These are phyloP conservation scores for Ivindomyrus marchei DNA, from an alignment of 2,113 vertebrate genomes.

Conservation along the genomic window DNA sequence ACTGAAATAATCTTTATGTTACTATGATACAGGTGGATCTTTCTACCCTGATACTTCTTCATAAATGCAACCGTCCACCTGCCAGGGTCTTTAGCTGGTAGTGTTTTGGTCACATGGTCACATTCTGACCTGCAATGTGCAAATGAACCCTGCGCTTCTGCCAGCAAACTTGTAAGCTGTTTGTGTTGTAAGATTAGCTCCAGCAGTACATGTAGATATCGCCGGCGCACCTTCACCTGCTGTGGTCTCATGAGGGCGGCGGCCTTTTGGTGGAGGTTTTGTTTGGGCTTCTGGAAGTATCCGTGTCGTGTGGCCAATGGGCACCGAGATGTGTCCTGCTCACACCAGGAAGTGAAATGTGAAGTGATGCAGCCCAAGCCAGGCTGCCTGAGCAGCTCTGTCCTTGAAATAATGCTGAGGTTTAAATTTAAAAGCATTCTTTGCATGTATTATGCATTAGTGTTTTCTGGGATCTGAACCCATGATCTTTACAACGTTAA, in stretches of 20 bases:
- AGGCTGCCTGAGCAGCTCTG: neutral
- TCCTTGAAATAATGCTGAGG: neutral
- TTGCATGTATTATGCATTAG: neutral
- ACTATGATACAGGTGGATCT: neutral
- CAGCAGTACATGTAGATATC: neutral
- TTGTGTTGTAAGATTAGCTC: neutral
- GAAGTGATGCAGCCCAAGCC: neutral
- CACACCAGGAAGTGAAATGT: neutral
- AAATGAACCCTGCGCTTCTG: neutral
- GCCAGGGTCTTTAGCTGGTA: neutral
- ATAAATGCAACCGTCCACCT: neutral
- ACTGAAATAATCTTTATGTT: neutral
- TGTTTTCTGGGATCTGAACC: neutral
- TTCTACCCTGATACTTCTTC: neutral
- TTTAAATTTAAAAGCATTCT: neutral
- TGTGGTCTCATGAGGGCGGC: neutral
- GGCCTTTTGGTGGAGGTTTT: neutral
- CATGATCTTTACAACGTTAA: neutral
- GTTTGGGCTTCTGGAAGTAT: neutral
- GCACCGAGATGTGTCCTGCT: neutral
- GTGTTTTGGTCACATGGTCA: neutral
- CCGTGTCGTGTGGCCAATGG: neutral
- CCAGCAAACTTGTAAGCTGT: neutral
- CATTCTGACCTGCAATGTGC: neutral
- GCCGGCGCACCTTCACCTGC: too few species aligned